Evolutionary conservation across 1,140 invertebrate species (phyloP).

Genomic region (Neoseiulus cucumeris): DNA sequence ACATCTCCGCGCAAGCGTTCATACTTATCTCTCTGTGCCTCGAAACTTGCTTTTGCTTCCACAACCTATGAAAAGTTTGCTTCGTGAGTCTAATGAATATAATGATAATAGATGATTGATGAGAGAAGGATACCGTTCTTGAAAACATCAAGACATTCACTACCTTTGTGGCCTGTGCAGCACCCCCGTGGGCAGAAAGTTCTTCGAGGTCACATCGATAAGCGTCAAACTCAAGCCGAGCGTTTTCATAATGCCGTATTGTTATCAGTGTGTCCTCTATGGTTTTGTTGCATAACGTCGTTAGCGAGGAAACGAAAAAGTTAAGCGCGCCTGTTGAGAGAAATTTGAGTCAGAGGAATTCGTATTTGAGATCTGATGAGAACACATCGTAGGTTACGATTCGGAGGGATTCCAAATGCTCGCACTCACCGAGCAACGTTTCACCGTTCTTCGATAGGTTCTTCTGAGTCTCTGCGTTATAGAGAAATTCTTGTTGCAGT

Average conservation of each 20-base stretch:
- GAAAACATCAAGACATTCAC: slow-evolving; percentile 27
- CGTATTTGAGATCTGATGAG: too few relatives aligned
- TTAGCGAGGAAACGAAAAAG: slow-evolving; percentile 85
- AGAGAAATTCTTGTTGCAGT: slow-evolving; percentile 78
- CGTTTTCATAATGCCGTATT: slow-evolving; percentile 73
- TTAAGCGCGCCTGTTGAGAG: slow-evolving; percentile 48
- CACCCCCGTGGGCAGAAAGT: slow-evolving; percentile 33
- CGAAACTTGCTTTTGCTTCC: slow-evolving; percentile 57
- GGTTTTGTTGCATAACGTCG: slow-evolving; percentile 85
- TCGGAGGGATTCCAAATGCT: background rate
- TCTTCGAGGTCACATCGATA: slow-evolving; percentile 77
- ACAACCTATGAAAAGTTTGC: slow-evolving; percentile 35
- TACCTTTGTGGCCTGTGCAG: slow-evolving; percentile 34
- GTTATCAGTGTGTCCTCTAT: slow-evolving; percentile 89
- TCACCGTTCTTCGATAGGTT: slow-evolving; percentile 84
- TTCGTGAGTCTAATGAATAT: too few relatives aligned
- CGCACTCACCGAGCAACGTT: slow-evolving; percentile 40
- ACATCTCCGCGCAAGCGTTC: slow-evolving; percentile 76
- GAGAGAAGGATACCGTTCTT: too few relatives aligned
- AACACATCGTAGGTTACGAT: too few relatives aligned
- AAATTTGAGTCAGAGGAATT: background rate
- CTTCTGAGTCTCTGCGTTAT: slow-evolving; percentile 84
- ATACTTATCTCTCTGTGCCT: slow-evolving; percentile 65
- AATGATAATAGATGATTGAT: too few relatives aligned
- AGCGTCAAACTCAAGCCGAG: slow-evolving; percentile 88